A percentile compares a stretch with the other conserved stretches of the same genome.
phyloP scores from a whole-genome alignment of 2,888 invertebrate species.

The Parnassius smintheus region DNA sequence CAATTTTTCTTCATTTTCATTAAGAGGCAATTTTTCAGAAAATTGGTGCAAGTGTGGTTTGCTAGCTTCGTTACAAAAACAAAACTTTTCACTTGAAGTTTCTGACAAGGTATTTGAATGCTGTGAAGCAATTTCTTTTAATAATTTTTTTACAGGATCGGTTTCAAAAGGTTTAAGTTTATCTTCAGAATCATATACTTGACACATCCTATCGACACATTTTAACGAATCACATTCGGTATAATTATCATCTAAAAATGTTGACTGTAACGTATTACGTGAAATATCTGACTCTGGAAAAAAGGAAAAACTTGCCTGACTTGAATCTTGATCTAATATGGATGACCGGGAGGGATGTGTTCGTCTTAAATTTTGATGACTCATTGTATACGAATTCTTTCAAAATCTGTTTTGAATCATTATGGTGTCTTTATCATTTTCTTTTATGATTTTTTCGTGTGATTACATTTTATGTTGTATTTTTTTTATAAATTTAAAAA shows the following conservation, averaged over 20 bases:
- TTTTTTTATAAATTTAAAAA: too few relatives aligned
- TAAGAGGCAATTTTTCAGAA: background rate
- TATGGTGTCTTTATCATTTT: background rate
- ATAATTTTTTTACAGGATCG: background rate
- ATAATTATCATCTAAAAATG: slow-evolving; percentile 2
- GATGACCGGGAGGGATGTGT: background rate
- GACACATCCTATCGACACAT: background rate
- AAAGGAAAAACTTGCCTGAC: background rate
- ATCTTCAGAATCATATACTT: slow-evolving; percentile 3
- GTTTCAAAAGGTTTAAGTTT: slow-evolving; percentile 12
- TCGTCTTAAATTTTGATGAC: background rate
- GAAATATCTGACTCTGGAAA: slow-evolving; percentile 14
- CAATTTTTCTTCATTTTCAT: too few relatives aligned
- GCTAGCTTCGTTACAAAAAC: slow-evolving; percentile 8
- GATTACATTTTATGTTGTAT: background rate
- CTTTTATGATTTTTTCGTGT: background rate
- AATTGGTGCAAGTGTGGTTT: slow-evolving; percentile 4
- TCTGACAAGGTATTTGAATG: slow-evolving; percentile 3
- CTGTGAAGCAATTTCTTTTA: background rate
- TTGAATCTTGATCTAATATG: background rate
- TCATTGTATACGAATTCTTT: background rate
- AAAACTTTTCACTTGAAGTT: slow-evolving; percentile 10
- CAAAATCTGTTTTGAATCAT: background rate
- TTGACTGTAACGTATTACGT: slow-evolving; percentile 2
- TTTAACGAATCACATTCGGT: background rate